Conservation (phyloP, 2,113 vertebrate genomes). For the Silurus asotus region DNA sequence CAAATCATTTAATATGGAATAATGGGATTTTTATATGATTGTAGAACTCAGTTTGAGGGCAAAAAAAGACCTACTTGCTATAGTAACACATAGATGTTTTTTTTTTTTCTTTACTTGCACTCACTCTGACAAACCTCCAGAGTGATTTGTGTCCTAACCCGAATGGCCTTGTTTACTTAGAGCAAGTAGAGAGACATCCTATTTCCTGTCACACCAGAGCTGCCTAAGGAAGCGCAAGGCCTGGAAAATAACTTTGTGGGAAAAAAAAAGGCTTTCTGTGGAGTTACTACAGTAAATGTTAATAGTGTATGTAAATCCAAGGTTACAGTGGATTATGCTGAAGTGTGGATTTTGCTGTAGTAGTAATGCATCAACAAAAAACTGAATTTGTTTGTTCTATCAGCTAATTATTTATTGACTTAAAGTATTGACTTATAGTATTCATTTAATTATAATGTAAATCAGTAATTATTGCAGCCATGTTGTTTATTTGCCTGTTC, state of each 20-base stretch:
- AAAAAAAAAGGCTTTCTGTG: neutral
- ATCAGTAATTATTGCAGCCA: neutral
- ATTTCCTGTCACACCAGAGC: neutral
- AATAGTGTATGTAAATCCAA: neutral
- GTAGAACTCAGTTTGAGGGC: neutral
- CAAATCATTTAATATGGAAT: neutral
- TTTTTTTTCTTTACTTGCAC: neutral
- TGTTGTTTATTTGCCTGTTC: neutral
- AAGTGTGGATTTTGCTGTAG: neutral
- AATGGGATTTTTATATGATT: neutral
- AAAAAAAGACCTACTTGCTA: neutral
- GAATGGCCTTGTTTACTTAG: conserved; percentile 11
- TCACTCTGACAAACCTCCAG: neutral
- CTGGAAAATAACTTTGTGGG: conserved; percentile 7
- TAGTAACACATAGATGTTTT: neutral
- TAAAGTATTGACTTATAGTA: neutral
- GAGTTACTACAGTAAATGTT: neutral
- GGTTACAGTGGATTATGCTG: neutral
- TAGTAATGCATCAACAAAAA: neutral
- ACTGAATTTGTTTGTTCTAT: neutral
- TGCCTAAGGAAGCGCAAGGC: neutral
- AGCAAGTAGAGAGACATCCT: neutral
- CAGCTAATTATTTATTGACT: neutral
- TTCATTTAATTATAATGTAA: neutral
- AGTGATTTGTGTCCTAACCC: neutral